Conservation (phyloP, 2,888 invertebrate genomes). For the Eugnorisma glareosa region DNA sequence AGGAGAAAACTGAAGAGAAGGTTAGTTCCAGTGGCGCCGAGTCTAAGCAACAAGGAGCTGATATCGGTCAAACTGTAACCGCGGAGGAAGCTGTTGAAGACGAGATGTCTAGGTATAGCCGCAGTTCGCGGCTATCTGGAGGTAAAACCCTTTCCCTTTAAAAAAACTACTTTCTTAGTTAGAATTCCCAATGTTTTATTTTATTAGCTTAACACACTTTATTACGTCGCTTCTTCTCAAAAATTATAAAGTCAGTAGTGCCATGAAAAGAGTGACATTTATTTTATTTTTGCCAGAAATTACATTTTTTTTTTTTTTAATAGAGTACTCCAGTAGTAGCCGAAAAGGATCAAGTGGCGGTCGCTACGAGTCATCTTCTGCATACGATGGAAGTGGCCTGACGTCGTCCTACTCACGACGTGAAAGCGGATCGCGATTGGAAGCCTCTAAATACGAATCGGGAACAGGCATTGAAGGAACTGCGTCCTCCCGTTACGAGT, state of each 20-base stretch:
- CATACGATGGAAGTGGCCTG: conserved; percentile 78
- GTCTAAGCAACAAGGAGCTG: conserved; percentile 67
- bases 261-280: neutral
- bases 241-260: neutral
- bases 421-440: conserved; percentile 83
- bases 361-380: conserved; percentile 84
- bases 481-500: conserved; percentile 82
- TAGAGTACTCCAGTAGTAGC: conserved; percentile 87
- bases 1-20: conserved; percentile 50
- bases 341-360: conserved; percentile 82
- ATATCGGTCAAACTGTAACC: conserved; percentile 85
- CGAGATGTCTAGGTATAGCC: conserved; percentile 91
- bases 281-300: neutral
- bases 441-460: conserved; percentile 78
- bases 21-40: conserved; percentile 70
- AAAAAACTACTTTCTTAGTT: neutral
- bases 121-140: conserved; percentile 92
- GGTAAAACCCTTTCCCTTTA: too few relatives aligned
- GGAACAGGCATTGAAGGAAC: conserved; percentile 81
- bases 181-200: neutral
- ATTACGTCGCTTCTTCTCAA: neutral
- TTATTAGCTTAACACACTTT: neutral
- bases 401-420: conserved; percentile 82
- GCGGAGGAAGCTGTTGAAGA: conserved; percentile 80
- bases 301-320: neutral